Percentiles rank a stretch among this genome's conserved stretches.
phyloP scores from a whole-genome alignment of 2,888 invertebrate genomes.

The Theodoxus fluviatilis region DNA sequence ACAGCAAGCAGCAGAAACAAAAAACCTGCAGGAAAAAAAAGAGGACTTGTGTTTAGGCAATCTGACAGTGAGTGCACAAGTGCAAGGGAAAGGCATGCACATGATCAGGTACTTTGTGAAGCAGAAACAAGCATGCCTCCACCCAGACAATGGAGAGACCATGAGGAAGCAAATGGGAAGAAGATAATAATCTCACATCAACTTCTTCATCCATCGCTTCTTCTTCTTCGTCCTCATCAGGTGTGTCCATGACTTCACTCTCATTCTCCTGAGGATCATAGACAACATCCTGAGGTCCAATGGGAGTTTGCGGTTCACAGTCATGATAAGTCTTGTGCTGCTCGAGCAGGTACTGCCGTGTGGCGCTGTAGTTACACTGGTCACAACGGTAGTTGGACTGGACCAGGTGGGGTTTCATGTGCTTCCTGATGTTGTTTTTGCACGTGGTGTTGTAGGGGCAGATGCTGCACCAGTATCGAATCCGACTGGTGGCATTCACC shows the following conservation, averaged over 20 bases:
- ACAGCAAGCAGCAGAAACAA: too few species aligned
- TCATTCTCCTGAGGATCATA: conserved; percentile 39
- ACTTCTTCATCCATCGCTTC: conserved; percentile 38
- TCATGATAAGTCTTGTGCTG: conserved; percentile 50
- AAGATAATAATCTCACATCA: too few species aligned
- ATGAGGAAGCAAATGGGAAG: too few species aligned
- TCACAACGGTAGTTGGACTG: conserved; percentile 47
- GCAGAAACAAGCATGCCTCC: too few species aligned
- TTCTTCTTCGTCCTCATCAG: conserved; percentile 38
- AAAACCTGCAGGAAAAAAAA: too few species aligned
- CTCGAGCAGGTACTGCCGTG: conserved; percentile 41
- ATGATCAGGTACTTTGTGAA: too few species aligned
- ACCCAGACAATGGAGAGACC: too few species aligned
- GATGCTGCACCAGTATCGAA: conserved; percentile 45
- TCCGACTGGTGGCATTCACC: conserved; percentile 29
- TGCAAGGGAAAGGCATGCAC: too few species aligned
- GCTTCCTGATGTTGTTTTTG: conserved; percentile 49
- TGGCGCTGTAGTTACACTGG: conserved; percentile 50
- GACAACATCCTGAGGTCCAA: conserved; percentile 41
- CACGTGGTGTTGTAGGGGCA: conserved; percentile 50
- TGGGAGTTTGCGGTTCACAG: conserved; percentile 34
- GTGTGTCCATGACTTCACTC: conserved; percentile 32
- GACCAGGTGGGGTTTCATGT: conserved; percentile 47
- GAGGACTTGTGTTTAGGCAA: too few species aligned
- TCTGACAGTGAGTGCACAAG: too few species aligned